phyloP scores from a whole-genome alignment of 37 sponge, comb jelly and placozoan species.

The Theonella swinhoei region DNA sequence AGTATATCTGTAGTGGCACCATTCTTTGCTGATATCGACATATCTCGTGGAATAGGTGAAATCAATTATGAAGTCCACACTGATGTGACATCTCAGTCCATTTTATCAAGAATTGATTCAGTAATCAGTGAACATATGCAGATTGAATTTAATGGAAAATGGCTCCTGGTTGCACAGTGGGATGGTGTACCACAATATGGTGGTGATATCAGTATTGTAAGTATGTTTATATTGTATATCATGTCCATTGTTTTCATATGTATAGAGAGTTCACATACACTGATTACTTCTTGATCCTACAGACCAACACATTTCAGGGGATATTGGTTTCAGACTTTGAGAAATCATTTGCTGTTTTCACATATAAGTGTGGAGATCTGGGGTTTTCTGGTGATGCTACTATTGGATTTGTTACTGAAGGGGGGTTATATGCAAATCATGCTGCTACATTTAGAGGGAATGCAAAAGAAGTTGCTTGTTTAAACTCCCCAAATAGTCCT shows the following conservation, averaged over 20 bases:
- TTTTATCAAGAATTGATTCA: not conserved
- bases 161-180: not conserved
- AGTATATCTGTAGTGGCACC: not conserved
- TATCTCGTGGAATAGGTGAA: not conserved
- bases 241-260: too few relatives aligned
- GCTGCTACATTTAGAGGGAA: not conserved
- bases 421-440: conserved; percentile 5
- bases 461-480: not conserved
- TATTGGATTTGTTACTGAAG: not conserved
- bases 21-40: not conserved
- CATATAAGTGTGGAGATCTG: not conserved
- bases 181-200: not conserved
- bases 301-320: conserved; percentile 16
- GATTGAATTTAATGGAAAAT: not conserved
- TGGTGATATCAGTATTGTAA: not conserved
- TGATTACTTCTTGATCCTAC: too few relatives aligned
- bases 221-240: too few relatives aligned
- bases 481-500: not conserved
- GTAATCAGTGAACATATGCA: not conserved
- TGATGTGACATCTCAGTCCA: not conserved
- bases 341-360: conserved; percentile 8
- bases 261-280: too few relatives aligned
- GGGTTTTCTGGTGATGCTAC: not conserved
- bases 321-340: not conserved
- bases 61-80: not conserved